phyloP scores from a whole-genome alignment of 2,888 invertebrate genomes.

The Zhengitettix transpicula region DNA sequence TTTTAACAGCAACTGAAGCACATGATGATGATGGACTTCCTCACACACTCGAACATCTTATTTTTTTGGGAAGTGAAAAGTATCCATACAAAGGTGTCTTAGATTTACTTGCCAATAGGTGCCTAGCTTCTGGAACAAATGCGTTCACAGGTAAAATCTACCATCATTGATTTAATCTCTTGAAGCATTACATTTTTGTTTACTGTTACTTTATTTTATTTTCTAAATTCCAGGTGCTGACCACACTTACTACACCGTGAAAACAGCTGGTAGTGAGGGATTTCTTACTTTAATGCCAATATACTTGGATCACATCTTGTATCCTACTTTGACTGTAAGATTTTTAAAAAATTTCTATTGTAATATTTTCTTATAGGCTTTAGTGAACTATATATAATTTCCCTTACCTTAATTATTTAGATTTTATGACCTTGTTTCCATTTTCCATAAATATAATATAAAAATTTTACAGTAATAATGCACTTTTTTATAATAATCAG shows the following conservation, averaged over 20 bases:
- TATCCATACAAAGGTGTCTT: slow-evolving; percentile 82
- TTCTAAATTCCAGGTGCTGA: slow-evolving; percentile 37
- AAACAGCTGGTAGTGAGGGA: slow-evolving; percentile 73
- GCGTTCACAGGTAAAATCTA: slow-evolving; percentile 55
- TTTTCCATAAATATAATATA: no score
- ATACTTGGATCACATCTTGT: slow-evolving; percentile 77
- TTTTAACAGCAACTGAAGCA: slow-evolving; percentile 66
- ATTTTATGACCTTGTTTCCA: no score
- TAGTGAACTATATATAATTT: no score
- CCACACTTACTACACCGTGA: slow-evolving; percentile 79
- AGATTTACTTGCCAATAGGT: slow-evolving; percentile 76
- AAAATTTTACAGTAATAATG: no score
- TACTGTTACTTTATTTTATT: neutral
- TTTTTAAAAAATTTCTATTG: neutral
- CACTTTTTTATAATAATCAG: no score
- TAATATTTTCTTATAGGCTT: no score
- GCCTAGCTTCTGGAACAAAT: slow-evolving; percentile 81
- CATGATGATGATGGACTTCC: slow-evolving; percentile 84
- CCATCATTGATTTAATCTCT: neutral
- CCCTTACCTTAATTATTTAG: no score
- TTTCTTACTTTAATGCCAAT: slow-evolving; percentile 78
- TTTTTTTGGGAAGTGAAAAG: slow-evolving; percentile 77
- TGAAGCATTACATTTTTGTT: neutral
- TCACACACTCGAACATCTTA: slow-evolving; percentile 80
- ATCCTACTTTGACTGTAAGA: slow-evolving; percentile 56